Evolutionary conservation across 2,888 invertebrate genomes (phyloP).

Genomic region (Ophion costatus): DNA sequence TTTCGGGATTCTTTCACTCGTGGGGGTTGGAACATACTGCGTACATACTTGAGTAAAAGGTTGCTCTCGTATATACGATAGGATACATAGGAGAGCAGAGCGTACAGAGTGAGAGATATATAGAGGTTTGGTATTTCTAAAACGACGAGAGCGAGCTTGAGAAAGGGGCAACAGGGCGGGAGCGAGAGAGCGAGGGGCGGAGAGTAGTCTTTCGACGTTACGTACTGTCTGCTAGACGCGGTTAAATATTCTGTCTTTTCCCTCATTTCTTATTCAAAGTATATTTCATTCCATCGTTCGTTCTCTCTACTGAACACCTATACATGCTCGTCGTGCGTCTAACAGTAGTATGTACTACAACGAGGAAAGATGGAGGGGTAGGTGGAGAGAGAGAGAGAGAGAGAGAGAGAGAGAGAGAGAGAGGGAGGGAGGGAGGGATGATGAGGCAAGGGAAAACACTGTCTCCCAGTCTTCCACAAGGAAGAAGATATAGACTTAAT

Average conservation of each 20-base stretch:
- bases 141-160: slow-evolving; percentile 44
- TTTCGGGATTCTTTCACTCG: slow-evolving; percentile 51
- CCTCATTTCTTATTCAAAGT: slow-evolving; percentile 81
- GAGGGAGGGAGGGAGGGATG: background rate
- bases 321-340: slow-evolving; percentile 72
- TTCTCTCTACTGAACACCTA: slow-evolving; percentile 71
- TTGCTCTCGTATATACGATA: slow-evolving; percentile 33
- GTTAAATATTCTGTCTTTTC: slow-evolving; percentile 77
- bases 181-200: background rate
- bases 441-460: slow-evolving; percentile 60
- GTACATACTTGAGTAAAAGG: slow-evolving; percentile 54
- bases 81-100: slow-evolving; percentile 13
- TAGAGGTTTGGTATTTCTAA: slow-evolving; percentile 28
- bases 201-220: slow-evolving; percentile 54
- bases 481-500: slow-evolving; percentile 48
- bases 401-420: slow-evolving; percentile 31
- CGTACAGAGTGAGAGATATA: background rate
- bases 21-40: slow-evolving; percentile 52
- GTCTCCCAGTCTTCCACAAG: slow-evolving; percentile 41
- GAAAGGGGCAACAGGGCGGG: background rate
- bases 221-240: slow-evolving; percentile 67
- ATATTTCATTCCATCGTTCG: slow-evolving; percentile 80
- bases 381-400: slow-evolving; percentile 42
- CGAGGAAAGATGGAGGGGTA: slow-evolving; percentile 43
- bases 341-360: slow-evolving; percentile 45